Base-by-base conservation (phyloP, 2,797 vertebrate species). In the Liparis tanakae region DNA sequence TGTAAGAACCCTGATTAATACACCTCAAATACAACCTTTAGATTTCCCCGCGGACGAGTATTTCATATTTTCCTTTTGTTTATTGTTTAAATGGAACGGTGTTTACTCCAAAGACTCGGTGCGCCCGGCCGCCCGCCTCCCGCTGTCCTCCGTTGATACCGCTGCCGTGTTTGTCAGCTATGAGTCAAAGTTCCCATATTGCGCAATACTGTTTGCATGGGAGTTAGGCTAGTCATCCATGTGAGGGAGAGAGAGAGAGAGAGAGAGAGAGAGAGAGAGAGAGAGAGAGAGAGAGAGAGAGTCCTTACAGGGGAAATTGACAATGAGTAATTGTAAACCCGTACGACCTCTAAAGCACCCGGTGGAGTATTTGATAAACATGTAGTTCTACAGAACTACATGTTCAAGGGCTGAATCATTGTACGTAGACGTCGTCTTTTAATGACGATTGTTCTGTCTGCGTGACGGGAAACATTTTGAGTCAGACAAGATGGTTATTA, bases 111-210 rank as follows among this genome's bases (percentile, higher is more conserved):
- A 41, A 41, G 53, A 14, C 61, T 30, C 68, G 48, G 5, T 72
- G 57, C 60, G 5, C 53, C 18, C 30, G 50, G n/a, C 10, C 50
- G 1, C 25, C n/a, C 76, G 2, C 12, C 33, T 30, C 25, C 22
- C 10, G 0, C 51, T 66, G n/a, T 34, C 46, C 18, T 6, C 5
- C 18, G 37, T 50, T 77, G 53, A 44, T 68, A 50, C 25, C 36
- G 56, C 34, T 54, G 25, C n/a, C 54, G 60, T 63, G 20, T 68
- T 72, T 83, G 46, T 51, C 54, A 25, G 3, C 51, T 13, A 1
- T 75, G 51, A 76, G 36, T 64, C 62, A 70, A 71, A 67, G 58
- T 64, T 58, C 25, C 48, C 20, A 51, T 18, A 39, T 25, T 67
- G 25, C 46, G 25, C 7, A 10, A 14, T 71, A 67, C 54, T 57